Evolutionary conservation across 2,797 vertebrate species (phyloP).

Genomic region (Thamnophis elegans): DNA sequence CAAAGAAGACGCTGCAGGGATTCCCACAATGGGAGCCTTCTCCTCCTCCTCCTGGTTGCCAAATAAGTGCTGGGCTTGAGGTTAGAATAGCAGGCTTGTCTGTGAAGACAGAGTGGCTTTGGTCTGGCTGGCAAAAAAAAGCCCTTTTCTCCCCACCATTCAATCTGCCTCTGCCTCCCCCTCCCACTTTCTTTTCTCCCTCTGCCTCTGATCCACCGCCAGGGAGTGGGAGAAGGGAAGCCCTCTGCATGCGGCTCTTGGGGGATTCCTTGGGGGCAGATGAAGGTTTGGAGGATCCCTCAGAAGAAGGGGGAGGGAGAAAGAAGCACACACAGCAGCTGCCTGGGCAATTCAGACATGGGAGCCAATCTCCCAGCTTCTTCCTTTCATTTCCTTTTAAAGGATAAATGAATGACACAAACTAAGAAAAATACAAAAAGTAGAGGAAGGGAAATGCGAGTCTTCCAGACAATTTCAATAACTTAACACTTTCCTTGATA

Average conservation of each 20-base stretch:
- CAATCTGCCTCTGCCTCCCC: slow-evolving; percentile 24
- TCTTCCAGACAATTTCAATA: not conserved
- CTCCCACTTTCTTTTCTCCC: not conserved
- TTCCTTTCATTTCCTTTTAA: not conserved
- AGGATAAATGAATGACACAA: not conserved
- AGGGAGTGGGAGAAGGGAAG: slow-evolving; percentile 48
- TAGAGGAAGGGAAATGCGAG: not conserved
- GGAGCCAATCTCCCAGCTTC: not conserved
- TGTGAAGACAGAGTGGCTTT: slow-evolving; percentile 69
- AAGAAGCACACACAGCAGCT: not conserved
- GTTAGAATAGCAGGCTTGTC: slow-evolving; percentile 70
- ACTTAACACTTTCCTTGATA: not conserved
- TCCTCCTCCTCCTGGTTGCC: slow-evolving; percentile 64
- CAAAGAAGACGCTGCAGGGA: slow-evolving; percentile 44
- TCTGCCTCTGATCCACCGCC: slow-evolving; percentile 46
- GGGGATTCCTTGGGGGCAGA: not conserved
- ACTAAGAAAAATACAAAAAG: not conserved
- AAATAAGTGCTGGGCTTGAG: slow-evolving; percentile 62
- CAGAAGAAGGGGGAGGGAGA: not conserved
- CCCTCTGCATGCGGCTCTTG: not conserved
- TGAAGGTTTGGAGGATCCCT: not conserved
- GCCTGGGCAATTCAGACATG: not conserved
- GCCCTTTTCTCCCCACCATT: slow-evolving; percentile 50
- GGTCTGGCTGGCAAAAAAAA: slow-evolving; percentile 65
- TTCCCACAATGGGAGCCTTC: slow-evolving; percentile 68